Base-by-base conservation (phyloP, 2,797 vertebrate genomes). In the Pelobates cultripes region DNA sequence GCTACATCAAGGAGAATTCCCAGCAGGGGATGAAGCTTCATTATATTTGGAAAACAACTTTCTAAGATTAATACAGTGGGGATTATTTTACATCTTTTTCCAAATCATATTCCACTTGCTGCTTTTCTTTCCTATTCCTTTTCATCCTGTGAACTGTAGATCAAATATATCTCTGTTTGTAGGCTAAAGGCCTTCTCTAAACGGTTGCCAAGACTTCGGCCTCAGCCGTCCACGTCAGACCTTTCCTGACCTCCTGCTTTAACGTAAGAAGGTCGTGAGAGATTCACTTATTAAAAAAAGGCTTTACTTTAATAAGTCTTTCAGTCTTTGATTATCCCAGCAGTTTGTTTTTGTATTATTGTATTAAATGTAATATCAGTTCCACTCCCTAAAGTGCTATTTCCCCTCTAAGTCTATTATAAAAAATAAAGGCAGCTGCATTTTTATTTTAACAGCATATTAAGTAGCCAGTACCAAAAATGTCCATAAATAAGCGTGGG, bases 371-470 rank as follows among this genome's bases (percentile, higher is more conserved):
- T n/a, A 44, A 41, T 28, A 43, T 40, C 64, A 40, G 61, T 10
- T 40, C 64, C 7, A 55, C 51, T 80, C 63, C 73, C 64, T 61
- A n/a, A 57, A 75, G 51, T 68, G 71, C 79, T 80, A 69, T 70
- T 80, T 75, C 79, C 79, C 45, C 51, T 69, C 43, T 53, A 17
- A 69, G 45, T 43, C 78, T 40, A 12, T 3, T 2, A 41, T 5
- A 55, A 45, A 70, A 79, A 74, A 43, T 10, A 47, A 47, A 70
- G 43, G 17, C 79, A 67, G 70, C 47, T 73, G 70, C 9, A 13
- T 57, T 57, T 14, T 57, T 12, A 57, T 14, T 57, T 57, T 57
- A 57, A 57, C 8, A 12, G 6, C 55, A 4, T 57, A 57, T 15
- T 10, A 12, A 57, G 9, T 57, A 14, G 13, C 55, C 45, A 10